Evolutionary conservation across 2,888 invertebrate species (phyloP).

Genomic region (Cancer borealis): DNA sequence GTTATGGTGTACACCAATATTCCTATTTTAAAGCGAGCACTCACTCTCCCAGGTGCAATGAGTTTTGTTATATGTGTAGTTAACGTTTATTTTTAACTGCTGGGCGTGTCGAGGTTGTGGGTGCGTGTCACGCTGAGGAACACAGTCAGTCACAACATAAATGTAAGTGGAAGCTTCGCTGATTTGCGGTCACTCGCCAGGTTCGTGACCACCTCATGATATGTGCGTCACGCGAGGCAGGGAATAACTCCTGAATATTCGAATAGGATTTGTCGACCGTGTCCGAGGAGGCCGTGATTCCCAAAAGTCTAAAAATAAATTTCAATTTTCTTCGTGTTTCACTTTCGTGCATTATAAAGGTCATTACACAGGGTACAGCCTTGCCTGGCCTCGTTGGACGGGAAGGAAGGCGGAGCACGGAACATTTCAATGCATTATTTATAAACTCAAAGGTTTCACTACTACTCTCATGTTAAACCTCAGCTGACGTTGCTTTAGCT

Average conservation of each 20-base stretch:
- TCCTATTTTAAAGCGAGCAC: not conserved
- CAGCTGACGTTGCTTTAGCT: not conserved
- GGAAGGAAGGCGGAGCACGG: not conserved
- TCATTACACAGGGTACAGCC: not conserved
- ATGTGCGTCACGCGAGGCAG: not conserved
- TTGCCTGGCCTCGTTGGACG: not conserved
- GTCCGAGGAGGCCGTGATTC: not conserved
- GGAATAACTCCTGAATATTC: not conserved
- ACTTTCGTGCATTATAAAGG: not conserved
- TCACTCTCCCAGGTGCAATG: not conserved
- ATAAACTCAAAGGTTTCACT: not conserved
- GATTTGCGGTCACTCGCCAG: not conserved
- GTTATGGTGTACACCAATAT: not conserved
- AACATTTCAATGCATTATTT: not conserved
- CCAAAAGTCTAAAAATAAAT: not conserved
- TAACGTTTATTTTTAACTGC: not conserved
- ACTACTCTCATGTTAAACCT: not conserved
- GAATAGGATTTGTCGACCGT: constrained; percentile 13
- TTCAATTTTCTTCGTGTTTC: not conserved
- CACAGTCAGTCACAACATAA: not conserved
- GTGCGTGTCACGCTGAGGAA: not conserved
- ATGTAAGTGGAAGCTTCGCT: constrained; percentile 18
- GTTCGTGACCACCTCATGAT: constrained; percentile 16
- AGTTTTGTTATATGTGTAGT: not conserved
- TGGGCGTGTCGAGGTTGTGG: not conserved